Evolutionary conservation across 64 coral and sea anemone genomes (phyloP), one percentile per base, ranked within the genome.

Genomic region (Acropora yongei): DNA sequence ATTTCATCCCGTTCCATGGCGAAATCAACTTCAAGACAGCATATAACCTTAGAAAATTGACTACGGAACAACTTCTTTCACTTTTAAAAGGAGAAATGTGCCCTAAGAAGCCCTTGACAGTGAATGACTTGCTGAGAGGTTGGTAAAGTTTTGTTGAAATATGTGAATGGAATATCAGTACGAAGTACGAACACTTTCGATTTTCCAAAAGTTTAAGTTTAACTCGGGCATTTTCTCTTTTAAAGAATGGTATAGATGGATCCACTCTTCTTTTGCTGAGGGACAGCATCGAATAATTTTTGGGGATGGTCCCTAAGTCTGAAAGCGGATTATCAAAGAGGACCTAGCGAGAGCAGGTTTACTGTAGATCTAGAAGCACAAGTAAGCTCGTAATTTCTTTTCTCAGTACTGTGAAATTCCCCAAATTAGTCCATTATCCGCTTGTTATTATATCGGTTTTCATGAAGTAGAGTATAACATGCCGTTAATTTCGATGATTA

Each of bases 331-430:
- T 44, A 76, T 76, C 73, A 76, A 76, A 44, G 73, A 76, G 73
- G 73, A 76, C 9, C 40, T 45, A 76, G 40, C 73, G 69, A 73
- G 41, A 73, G 69, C 69, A n/a, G n/a, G n/a, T n/a, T n/a, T n/a
- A n/a, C n/a, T n/a, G n/a, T n/a, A 73, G 69, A 73, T 73, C 69
- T 73, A 76, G 73, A 76, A 44, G 73, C 40, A 76, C 73, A 76
- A 76, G 73, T 76, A 76, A 76, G 73, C 40, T 76, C 42, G 73
- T 76, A 76, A 76, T 76, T 11, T 76, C 73, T 76, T 73, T 40
- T 4, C 69, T 73, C 69, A 53, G 49, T 53, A 73, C n/a, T 76
- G 2, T 76, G 41, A 76, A 76, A 76, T 76, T 39, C 40, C 73
- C 73, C 73, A 76, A 76, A 76, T 45, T 1, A 76, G 40, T 76